Base-by-base conservation (phyloP, 2,113 vertebrate genomes). In the Odocoileus hemionus region DNA sequence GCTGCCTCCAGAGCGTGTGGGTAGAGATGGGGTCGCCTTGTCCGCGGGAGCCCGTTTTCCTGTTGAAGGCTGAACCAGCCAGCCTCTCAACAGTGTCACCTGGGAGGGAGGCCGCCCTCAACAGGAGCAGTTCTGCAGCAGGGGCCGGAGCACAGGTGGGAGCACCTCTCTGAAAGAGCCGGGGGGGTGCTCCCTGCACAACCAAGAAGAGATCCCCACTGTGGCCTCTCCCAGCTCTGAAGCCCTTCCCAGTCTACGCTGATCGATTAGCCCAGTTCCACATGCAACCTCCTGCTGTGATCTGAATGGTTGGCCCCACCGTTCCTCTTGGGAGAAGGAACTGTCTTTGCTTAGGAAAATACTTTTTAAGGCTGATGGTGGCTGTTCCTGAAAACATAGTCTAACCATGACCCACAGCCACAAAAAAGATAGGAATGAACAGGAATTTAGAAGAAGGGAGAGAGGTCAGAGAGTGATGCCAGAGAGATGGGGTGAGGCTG, bases 21-120 rank as follows among this genome's bases (percentile, higher is more conserved):
- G 64, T 15, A 0, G 6, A 12, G 36, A 16, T 1, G 5, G 2
- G n/a, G 67, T 21, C 0, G 1, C 11, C 33, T 7, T 11, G 70
- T 54, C 58, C 2, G 1, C 7, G 0, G 1, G 76, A 23, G 45
- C 89, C 82, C 95, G 16, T 80, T 67, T 84, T 79, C 94, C 83
- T 74, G 23, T 58, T 82, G 61, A 52, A 80, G 28, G 47, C 1
- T 39, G 50, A 43, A 43, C 14, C 26, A 4, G 25, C 21, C 5
- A 16, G 61, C 17, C 74, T n/a, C 33, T 61, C 54, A 19, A 2
- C 4, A 23, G 25, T 1, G 30, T 52, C 43, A 30, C 3, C n/a
- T 2, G 47, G 23, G 39, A 23, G 30, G 13, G 54, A 74, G 36
- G 10, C 43, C 5, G n/a, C 67, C 26, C 45, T 21, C n/a, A 6